Percentiles rank a stretch among this genome's conserved stretches.
These are phyloP conservation scores for Xerus rutilus DNA, from an alignment of 2,797 vertebrate genomes.

Conservation along the genomic window DNA sequence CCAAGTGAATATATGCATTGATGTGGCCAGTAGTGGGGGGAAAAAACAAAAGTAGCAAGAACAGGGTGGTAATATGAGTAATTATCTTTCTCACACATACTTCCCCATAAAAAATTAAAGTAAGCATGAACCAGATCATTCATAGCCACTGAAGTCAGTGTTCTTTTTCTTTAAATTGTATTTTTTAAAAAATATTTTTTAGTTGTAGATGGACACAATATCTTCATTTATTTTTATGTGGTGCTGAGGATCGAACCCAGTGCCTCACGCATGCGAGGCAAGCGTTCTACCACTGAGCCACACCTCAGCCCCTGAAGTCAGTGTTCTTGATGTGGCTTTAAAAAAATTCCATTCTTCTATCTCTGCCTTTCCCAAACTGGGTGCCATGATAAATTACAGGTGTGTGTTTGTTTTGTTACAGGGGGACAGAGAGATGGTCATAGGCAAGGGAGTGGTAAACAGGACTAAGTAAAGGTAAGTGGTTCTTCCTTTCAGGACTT, in stretches of 20 bases:
- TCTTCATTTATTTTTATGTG: too few relatives aligned
- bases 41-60: neutral
- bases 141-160: neutral
- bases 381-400: neutral
- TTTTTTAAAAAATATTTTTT: too few relatives aligned
- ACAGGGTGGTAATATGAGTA: neutral
- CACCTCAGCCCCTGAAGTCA: neutral
- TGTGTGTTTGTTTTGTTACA: neutral
- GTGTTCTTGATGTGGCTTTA: neutral
- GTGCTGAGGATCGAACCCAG: too few relatives aligned
- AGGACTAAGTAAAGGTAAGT: neutral
- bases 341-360: neutral
- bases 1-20: neutral
- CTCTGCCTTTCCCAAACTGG: neutral
- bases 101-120: neutral
- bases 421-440: neutral
- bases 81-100: neutral
- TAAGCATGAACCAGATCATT: neutral
- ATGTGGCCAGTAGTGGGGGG: neutral
- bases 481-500: neutral
- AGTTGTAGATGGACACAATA: too few relatives aligned
- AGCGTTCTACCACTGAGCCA: too few relatives aligned
- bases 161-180: neutral
- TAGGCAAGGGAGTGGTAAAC: neutral
- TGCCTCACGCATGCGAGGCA: too few relatives aligned